Base-by-base conservation (phyloP, 2,113 vertebrate species). In the Origma solitaria region DNA sequence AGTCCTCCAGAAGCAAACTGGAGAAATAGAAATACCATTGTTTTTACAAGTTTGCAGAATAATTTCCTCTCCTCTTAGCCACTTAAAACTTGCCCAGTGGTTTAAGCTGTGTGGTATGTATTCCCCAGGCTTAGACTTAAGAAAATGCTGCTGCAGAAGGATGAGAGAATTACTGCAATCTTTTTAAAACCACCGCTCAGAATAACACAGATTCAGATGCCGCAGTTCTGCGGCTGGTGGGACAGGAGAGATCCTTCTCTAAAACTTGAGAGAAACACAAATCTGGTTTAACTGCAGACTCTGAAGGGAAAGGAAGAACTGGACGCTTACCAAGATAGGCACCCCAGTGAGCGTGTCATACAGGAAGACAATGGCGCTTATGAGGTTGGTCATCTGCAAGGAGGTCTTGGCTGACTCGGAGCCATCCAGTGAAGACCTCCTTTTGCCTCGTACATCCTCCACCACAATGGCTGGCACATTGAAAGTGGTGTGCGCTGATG, bases 301-400 rank as follows among this genome's bases (percentile, higher is more conserved):
- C 61, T 54, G 71, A 86, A 23, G 50, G 69, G 84, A 71, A 71
- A 88, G 40, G 23, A 73, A 86, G 31, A 94, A 68, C 72, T 86
- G 6, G 22, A 45, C 95, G 44, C 98, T 98, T 97, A 98, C 98
- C 98, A 98, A 95, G 97, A 98, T 98, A 42, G 98, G 98, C 61
- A 98, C 98, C 89, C 98, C 98, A 25, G 98, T 98, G 84, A 98
- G 98, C 0, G 98, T 98, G 96, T 98, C 98, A 42, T 98, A 98
- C 82, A 98, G 97, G 95, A 98, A 98, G 94, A 98, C 98, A 88
- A 98, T 98, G 72, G 98, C 98, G 14, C 98, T 98, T 94, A 98
- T 98, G 96, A 98, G 97, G 92, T 98, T 98, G 96, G 98, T 98
- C 98, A 98, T 98, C 96, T 98, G 98, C 96, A 98, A 96, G 62